Percentiles rank a stretch among this genome's conserved stretches.
These are phyloP conservation scores for Campoletis sonorensis DNA, from an alignment of 1,140 invertebrate genomes.

Conservation along the genomic window DNA sequence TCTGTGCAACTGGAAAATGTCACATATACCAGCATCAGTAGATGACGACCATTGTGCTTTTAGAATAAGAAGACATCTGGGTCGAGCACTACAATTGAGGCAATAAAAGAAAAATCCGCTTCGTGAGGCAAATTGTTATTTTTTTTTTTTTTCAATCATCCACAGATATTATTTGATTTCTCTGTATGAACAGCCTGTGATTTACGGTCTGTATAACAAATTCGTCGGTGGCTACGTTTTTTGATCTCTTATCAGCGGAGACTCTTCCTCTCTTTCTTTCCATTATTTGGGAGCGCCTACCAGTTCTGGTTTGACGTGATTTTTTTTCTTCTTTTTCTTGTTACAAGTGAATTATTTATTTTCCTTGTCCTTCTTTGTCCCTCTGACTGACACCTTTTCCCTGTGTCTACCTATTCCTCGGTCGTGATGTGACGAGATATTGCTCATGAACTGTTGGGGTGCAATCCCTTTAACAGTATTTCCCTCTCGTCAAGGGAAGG, in stretches of 20 bases:
- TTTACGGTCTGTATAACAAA: background rate
- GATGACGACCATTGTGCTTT: conserved; percentile 8
- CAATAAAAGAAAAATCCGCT: background rate
- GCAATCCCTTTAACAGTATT: conserved; percentile 27
- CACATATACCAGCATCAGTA: conserved; percentile 18
- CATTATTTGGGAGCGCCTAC: no score
- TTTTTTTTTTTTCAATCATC: background rate
- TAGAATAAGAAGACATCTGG: background rate
- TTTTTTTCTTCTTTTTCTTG: no score
- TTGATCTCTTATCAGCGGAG: no score
- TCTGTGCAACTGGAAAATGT: background rate
- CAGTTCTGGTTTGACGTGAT: no score
- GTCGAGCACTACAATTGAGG: background rate
- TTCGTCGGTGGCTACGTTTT: background rate
- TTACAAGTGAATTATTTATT: no score
- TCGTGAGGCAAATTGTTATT: background rate
- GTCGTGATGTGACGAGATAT: background rate
- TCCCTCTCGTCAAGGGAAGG: conserved; percentile 1
- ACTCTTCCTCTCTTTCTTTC: no score
- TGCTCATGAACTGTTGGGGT: background rate
- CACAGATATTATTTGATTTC: background rate
- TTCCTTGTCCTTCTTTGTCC: no score
- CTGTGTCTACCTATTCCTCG: background rate
- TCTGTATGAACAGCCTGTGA: background rate
- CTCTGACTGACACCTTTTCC: no score